These are phyloP conservation scores for Marasmarcha lunaedactyla DNA, from an alignment of 2,888 invertebrate genomes.

Conservation along the genomic window DNA sequence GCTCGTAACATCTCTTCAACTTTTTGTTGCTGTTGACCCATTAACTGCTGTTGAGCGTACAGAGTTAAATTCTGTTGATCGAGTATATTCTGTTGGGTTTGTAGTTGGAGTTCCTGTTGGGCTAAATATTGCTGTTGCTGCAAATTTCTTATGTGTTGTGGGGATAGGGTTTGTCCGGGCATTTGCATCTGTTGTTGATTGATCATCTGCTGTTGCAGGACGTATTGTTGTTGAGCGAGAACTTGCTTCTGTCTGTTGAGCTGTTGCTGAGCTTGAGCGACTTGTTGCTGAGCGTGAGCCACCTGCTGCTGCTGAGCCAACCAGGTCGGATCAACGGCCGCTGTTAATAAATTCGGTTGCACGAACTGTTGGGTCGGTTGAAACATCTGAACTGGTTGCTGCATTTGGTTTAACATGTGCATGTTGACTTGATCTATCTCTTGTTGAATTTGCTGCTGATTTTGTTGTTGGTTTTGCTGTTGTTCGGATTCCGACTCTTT, in stretches of 20 bases:
- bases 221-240: slow-evolving; percentile 56
- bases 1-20: slow-evolving; percentile 47
- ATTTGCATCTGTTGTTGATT: slow-evolving; percentile 49
- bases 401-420: slow-evolving; percentile 21
- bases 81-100: slow-evolving; percentile 67
- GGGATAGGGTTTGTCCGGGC: slow-evolving; percentile 60
- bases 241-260: slow-evolving; percentile 61
- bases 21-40: slow-evolving; percentile 66
- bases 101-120: slow-evolving; percentile 62
- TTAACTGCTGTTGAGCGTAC: slow-evolving; percentile 57
- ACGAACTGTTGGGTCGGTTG: slow-evolving; percentile 44
- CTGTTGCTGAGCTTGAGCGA: slow-evolving; percentile 56
- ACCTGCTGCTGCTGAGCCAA: slow-evolving; percentile 49
- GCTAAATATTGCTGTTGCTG: slow-evolving; percentile 64
- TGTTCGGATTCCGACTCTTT: slow-evolving; percentile 53
- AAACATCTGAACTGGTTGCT: slow-evolving; percentile 20
- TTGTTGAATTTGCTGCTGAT: slow-evolving; percentile 31
- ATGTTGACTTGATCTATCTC: slow-evolving; percentile 20
- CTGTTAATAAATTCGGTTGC: slow-evolving; percentile 37
- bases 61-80: slow-evolving; percentile 68
- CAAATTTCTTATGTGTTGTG: slow-evolving; percentile 47
- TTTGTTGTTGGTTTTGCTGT: slow-evolving; percentile 23
- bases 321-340: slow-evolving; percentile 42
- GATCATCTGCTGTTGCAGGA: slow-evolving; percentile 59
- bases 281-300: slow-evolving; percentile 56